Evolutionary conservation across 2,888 invertebrate species (phyloP).

Genomic region (Elysia crispata): DNA sequence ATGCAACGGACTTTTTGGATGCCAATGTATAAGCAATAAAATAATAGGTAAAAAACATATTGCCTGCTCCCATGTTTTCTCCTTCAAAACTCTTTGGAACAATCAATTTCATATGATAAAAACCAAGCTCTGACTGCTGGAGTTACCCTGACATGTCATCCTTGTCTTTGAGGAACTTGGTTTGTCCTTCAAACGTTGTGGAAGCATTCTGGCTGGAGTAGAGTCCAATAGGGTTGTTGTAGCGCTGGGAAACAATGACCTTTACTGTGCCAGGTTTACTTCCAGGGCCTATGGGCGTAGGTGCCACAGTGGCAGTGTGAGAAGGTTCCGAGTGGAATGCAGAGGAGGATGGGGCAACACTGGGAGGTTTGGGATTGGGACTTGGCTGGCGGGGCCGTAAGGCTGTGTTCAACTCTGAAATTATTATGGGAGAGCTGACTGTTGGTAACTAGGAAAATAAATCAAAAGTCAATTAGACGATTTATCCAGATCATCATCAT

Average conservation of each 20-base stretch:
- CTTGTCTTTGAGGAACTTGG: conserved; percentile 52
- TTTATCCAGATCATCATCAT: no score
- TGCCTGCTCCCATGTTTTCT: no score
- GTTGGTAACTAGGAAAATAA: no score
- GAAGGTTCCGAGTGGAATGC: conserved; percentile 29
- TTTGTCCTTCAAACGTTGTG: conserved; percentile 55
- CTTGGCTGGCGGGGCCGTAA: conserved; percentile 32
- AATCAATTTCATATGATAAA: no score
- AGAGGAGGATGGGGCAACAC: neutral
- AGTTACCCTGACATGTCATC: conserved; percentile 50
- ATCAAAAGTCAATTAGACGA: no score
- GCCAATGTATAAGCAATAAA: no score
- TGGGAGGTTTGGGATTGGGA: neutral
- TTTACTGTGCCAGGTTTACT: conserved; percentile 56
- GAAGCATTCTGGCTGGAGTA: conserved; percentile 94
- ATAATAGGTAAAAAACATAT: no score
- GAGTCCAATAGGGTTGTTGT: conserved; percentile 95
- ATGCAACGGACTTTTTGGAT: no score
- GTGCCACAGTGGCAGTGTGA: conserved; percentile 44
- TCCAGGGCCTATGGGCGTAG: conserved; percentile 49
- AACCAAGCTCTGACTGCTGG: no score
- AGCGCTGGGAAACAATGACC: conserved; percentile 85
- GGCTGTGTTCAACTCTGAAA: conserved; percentile 48
- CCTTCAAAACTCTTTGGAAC: no score
- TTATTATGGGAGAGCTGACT: neutral